Evolutionary conservation across 2,888 invertebrate genomes (phyloP).

Genomic region (Marasmarcha lunaedactyla): DNA sequence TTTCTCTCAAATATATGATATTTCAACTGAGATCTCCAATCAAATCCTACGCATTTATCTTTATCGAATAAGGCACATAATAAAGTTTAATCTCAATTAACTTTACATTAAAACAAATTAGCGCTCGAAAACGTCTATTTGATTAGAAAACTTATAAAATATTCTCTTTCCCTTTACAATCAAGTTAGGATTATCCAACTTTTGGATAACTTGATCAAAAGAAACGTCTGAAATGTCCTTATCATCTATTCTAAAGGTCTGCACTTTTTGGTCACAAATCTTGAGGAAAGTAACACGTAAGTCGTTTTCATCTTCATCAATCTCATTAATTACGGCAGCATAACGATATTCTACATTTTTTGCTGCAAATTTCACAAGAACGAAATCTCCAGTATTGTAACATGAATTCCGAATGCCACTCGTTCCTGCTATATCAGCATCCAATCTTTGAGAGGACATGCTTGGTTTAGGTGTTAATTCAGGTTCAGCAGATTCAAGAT

Average conservation of each 20-base stretch:
- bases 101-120: too few relatives aligned
- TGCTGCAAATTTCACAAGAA: conserved; percentile 5
- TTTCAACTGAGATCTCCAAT: too few relatives aligned
- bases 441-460: not conserved
- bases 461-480: not conserved
- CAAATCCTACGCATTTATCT: too few relatives aligned
- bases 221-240: too few relatives aligned
- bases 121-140: conserved; percentile 3
- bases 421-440: not conserved
- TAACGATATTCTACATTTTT: conserved; percentile 6
- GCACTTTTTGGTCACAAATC: conserved; percentile 8
- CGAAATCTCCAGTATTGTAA: not conserved
- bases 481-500: not conserved
- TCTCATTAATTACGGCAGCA: conserved; percentile 7
- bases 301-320: conserved; percentile 7
- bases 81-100: not conserved
- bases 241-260: conserved; percentile 6
- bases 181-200: too few relatives aligned
- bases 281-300: conserved; percentile 8
- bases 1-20: not conserved
- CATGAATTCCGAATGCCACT: conserved; percentile 5
- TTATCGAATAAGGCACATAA: not conserved
- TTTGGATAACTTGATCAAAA: too few relatives aligned
- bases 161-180: too few relatives aligned
- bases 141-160: not conserved